Conservation (phyloP, 2,797 vertebrate species). For the Pipistrellus nathusii region DNA sequence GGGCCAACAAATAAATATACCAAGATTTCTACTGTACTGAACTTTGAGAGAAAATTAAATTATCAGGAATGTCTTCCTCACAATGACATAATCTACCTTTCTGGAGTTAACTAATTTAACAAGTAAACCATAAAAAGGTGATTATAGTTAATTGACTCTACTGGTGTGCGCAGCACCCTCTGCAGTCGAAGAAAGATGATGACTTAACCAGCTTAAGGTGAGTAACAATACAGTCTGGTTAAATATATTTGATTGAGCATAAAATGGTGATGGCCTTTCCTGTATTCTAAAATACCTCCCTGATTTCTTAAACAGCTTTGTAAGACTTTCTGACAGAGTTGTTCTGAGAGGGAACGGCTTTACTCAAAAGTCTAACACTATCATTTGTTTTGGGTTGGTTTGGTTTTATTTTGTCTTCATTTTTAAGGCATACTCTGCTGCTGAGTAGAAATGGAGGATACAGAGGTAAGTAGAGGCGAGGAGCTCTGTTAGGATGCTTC, state of each 20-base stretch:
- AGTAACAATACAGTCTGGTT: neutral
- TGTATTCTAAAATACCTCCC: neutral
- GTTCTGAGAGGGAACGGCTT: neutral
- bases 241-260: neutral
- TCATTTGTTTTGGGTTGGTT: neutral
- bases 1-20: neutral
- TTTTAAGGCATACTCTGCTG: neutral
- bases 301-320: neutral
- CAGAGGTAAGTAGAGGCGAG: neutral
- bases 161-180: neutral
- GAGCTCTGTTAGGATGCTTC: neutral
- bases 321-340: neutral
- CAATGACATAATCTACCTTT: neutral
- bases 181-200: fast-evolving
- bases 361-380: neutral
- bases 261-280: neutral
- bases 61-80: neutral
- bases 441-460: neutral
- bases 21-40: neutral
- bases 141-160: neutral
- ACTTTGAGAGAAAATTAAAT: constrained; percentile 24
- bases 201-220: neutral
- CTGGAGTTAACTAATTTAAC: neutral
- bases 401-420: neutral
- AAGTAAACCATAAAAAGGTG: neutral